Base-by-base conservation (phyloP, 1,140 invertebrate species). In the Brachionus plicatilis region DNA sequence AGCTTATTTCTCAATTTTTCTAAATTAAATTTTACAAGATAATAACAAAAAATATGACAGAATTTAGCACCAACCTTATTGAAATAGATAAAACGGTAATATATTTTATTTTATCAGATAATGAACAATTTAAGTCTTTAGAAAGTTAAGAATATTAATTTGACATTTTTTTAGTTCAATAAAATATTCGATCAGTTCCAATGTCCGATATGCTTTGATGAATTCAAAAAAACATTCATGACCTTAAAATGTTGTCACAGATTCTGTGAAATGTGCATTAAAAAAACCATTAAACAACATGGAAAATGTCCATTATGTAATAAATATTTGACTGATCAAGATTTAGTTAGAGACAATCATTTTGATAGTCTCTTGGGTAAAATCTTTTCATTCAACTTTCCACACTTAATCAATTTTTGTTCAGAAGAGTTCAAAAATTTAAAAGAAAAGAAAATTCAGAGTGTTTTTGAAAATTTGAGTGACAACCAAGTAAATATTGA, bases 361-460 rank as follows among this genome's bases (percentile, higher is more conserved):
- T 76, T 76, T 76, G 72, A 76, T 17, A 27, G 20, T 53, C 45
- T 76, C 5, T 50, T 50, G 24, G 72, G 72, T 76, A 11, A n/a
- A n/a, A 3, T 37, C n/a, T 70, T 37, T 33, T 14, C 5, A n/a
- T 27, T 20, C 1, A 20, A 20, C 12, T 29, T 75, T 27, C n/a
- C 8, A 7, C 41, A 17, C 41, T n/a, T 3, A 14, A 17, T 17
- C 17, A 14, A 7, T n/a, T 75, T 14, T 45, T 50, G 43, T 76
- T 47, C 11, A 76, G 72, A 50, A 27, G 72, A 76, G 20, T 14
- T 76, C 11, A 76, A 76, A 17, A 29, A 50, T 76, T 27, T 76
- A 14, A 76, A 76, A 76, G 72, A 76, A 50, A 76, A 76, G 43
- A 76, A 76, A 76, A 76, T 76, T 45, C 45, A 76, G 27, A 37